Conservation (phyloP, 2,113 vertebrate genomes). For the Hyaena hyaena region DNA sequence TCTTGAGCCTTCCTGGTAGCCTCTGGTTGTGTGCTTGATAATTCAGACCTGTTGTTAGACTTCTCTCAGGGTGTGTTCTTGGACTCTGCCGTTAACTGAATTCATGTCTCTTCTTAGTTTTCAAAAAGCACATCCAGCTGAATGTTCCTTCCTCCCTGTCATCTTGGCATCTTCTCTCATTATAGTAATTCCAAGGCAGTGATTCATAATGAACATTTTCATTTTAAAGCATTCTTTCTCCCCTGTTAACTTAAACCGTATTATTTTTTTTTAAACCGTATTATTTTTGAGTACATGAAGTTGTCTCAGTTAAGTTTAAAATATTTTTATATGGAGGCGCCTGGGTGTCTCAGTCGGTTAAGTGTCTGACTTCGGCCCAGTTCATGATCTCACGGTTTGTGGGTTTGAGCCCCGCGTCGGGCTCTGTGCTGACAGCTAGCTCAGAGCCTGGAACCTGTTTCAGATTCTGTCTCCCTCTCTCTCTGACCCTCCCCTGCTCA, state of each 20-base stretch:
- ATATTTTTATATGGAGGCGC: not conserved
- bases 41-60: not conserved
- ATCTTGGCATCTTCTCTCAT: not conserved
- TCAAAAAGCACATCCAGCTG: not conserved
- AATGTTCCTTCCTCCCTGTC: not conserved
- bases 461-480: too few relatives aligned
- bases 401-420: too few relatives aligned
- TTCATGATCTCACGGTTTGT: too few relatives aligned
- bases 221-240: constrained; percentile 37
- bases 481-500: too few relatives aligned
- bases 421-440: too few relatives aligned
- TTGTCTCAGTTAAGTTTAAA: not conserved
- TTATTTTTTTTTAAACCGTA: constrained; percentile 8
- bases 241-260: not conserved
- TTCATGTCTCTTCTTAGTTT: not conserved
- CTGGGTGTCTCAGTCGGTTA: too few relatives aligned
- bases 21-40: not conserved
- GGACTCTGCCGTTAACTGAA: not conserved
- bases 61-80: not conserved
- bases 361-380: too few relatives aligned
- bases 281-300: constrained; percentile 14
- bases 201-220: constrained; percentile 28
- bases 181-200: not conserved
- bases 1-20: not conserved
- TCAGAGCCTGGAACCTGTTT: too few relatives aligned